Evolutionary conservation across 2,797 vertebrate genomes (phyloP).

Genomic region (Phrynocephalus guinanensis): DNA sequence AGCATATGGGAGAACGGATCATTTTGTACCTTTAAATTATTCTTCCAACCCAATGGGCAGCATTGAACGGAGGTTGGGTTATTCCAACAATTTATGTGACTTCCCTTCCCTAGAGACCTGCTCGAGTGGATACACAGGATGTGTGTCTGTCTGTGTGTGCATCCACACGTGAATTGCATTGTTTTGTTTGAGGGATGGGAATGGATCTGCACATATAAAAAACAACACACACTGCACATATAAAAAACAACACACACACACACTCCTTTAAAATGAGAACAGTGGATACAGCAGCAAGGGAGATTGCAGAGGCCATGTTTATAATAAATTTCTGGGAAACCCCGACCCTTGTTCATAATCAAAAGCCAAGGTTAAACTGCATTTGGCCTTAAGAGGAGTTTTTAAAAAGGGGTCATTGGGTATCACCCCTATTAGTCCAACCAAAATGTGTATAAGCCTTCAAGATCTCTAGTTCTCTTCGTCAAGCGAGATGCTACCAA

Average conservation of each 20-base stretch:
- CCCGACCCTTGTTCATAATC: too few relatives aligned
- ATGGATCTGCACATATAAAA: background rate
- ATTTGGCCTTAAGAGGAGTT: background rate
- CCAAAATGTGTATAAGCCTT: background rate
- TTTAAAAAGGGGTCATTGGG: background rate
- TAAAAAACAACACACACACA: too few relatives aligned
- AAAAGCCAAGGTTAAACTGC: background rate
- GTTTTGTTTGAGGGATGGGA: background rate
- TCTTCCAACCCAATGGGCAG: constrained; percentile 16
- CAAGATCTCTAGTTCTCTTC: background rate
- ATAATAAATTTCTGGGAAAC: background rate
- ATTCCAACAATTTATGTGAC: constrained; percentile 5
- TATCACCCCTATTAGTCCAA: background rate
- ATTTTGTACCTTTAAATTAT: constrained; percentile 48
- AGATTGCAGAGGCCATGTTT: background rate
- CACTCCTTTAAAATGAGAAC: background rate
- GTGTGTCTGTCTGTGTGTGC: background rate
- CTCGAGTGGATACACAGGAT: background rate
- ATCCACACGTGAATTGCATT: background rate
- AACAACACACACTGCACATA: too few relatives aligned
- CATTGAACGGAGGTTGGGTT: constrained; percentile 42
- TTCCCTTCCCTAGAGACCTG: background rate
- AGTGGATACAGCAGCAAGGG: background rate
- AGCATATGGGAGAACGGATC: background rate
- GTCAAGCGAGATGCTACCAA: background rate